Conservation (phyloP, 2,888 invertebrate species). For the Nudaria mundana region DNA sequence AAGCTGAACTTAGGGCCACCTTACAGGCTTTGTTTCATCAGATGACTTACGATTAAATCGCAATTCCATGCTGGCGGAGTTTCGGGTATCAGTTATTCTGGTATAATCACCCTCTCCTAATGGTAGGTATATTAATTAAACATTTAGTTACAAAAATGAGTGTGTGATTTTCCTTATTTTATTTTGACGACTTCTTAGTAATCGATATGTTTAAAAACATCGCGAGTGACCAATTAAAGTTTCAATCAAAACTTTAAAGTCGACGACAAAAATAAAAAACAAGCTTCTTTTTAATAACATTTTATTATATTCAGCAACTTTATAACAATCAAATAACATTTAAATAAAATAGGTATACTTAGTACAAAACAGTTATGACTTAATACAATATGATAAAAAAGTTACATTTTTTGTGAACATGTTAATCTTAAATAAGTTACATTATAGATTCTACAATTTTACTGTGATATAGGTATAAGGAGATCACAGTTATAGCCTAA, state of each 20-base stretch:
- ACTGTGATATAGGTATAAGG: slow-evolving; percentile 58
- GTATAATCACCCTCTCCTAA: too few relatives aligned
- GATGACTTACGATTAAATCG: too few relatives aligned
- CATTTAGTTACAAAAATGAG: too few relatives aligned
- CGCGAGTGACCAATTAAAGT: slow-evolving; percentile 20
- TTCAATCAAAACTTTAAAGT: slow-evolving; percentile 6
- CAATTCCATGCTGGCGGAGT: too few relatives aligned
- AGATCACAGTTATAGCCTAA: slow-evolving; percentile 77
- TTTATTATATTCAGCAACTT: slow-evolving; percentile 25
- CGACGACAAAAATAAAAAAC: slow-evolving; percentile 22
- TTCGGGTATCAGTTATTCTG: not conserved
- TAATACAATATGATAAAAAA: not conserved
- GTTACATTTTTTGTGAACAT: too few relatives aligned
- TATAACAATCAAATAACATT: slow-evolving; percentile 15
- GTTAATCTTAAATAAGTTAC: too few relatives aligned
- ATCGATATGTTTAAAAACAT: slow-evolving; percentile 14
- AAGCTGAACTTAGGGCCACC: too few relatives aligned
- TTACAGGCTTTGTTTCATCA: too few relatives aligned
- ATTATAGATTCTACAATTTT: slow-evolving; percentile 40
- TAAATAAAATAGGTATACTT: slow-evolving; percentile 11
- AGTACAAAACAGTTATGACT: slow-evolving; percentile 6
- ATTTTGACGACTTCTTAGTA: slow-evolving; percentile 10
- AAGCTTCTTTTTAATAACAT: slow-evolving; percentile 10
- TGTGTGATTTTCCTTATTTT: slow-evolving; percentile 22
- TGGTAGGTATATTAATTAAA: too few relatives aligned